Conservation (phyloP, 2,888 invertebrate genomes). For the Mythimna impura region DNA sequence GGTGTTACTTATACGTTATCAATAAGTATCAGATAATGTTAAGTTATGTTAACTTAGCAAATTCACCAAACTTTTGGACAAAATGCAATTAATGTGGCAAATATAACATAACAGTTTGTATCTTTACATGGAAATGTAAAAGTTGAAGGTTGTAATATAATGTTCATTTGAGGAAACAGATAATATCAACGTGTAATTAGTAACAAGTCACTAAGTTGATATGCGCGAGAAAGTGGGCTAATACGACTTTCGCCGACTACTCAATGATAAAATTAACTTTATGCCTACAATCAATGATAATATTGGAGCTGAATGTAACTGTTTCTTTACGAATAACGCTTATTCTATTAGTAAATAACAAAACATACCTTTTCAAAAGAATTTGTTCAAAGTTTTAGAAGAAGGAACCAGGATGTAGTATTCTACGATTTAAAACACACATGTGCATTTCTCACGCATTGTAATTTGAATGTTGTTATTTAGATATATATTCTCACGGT, state of each 20-base stretch:
- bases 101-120: neutral
- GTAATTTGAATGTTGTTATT: conserved; percentile 76
- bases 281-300: conserved; percentile 5
- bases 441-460: conserved; percentile 76
- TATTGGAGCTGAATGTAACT: conserved; percentile 23
- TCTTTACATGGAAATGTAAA: conserved; percentile 1
- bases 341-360: conserved; percentile 60
- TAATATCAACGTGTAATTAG: conserved; percentile 46
- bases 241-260: conserved; percentile 64
- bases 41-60: conserved; percentile 16
- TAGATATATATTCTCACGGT: conserved; percentile 77
- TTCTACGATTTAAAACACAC: conserved; percentile 70
- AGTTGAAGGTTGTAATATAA: conserved; percentile 5
- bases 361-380: conserved; percentile 72
- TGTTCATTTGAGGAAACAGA: conserved; percentile 14
- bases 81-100: conserved; percentile 6
- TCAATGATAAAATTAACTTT: conserved; percentile 17
- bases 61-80: conserved; percentile 7
- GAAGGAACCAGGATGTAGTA: conserved; percentile 68
- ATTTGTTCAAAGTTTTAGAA: conserved; percentile 61
- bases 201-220: conserved; percentile 37
- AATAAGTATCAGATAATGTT: neutral
- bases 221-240: conserved; percentile 71
- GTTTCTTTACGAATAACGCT: conserved; percentile 33
- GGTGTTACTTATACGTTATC: neutral